A percentile compares a stretch with the other conserved stretches of the same genome.
Conservation (phyloP, 1,140 invertebrate species). For the Adelges cooleyi region DNA sequence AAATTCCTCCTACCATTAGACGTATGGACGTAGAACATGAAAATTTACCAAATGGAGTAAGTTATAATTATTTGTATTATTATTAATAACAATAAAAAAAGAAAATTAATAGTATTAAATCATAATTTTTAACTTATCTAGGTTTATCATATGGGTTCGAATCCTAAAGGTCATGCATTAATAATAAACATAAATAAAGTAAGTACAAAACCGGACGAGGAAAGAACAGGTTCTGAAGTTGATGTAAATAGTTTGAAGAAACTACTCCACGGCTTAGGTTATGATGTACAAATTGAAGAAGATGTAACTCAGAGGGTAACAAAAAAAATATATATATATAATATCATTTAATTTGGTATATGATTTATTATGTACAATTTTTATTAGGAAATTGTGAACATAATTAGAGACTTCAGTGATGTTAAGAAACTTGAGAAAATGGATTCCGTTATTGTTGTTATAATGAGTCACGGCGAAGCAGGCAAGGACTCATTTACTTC, state of each 20-base stretch:
- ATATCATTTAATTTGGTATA: too few species aligned
- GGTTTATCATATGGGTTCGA: slow-evolving; percentile 29
- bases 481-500: neutral
- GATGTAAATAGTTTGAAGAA: slow-evolving; percentile 16
- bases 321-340: neutral
- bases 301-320: neutral
- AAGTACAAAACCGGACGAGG: neutral
- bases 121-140: neutral
- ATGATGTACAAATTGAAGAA: neutral
- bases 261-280: slow-evolving; percentile 25
- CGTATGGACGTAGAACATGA: slow-evolving; percentile 5
- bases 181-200: slow-evolving; percentile 27
- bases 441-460: slow-evolving; percentile 27
- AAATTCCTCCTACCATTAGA: slow-evolving; percentile 2
- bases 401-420: slow-evolving; percentile 1
- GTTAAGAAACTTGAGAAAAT: neutral
- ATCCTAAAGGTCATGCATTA: slow-evolving; percentile 28
- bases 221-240: slow-evolving; percentile 19
- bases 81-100: too few species aligned
- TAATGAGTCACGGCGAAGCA: slow-evolving; percentile 29
- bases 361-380: neutral
- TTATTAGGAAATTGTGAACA: slow-evolving; percentile 18
- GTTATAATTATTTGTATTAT: slow-evolving; percentile 1
- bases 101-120: neutral
- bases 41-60: neutral